Conservation (phyloP, 2,113 vertebrate genomes). For the Pedetes capensis region DNA sequence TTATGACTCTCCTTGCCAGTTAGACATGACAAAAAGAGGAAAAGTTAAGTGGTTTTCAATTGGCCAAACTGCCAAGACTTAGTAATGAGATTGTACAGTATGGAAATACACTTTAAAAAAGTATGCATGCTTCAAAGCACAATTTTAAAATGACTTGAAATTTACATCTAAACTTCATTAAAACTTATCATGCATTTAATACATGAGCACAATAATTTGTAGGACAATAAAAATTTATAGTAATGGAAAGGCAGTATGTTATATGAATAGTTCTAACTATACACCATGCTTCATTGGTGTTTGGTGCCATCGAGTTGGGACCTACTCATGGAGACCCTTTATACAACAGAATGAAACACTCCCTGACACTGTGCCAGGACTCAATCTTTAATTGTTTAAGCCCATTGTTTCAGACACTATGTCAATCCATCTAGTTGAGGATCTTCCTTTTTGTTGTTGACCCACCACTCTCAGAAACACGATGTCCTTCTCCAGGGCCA, state of each 20-base stretch:
- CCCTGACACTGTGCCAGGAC: no score
- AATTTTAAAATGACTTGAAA: slow-evolving; percentile 24
- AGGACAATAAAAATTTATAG: not conserved
- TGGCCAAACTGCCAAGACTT: slow-evolving; percentile 14
- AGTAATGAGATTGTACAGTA: not conserved
- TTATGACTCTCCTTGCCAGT: not conserved
- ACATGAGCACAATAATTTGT: not conserved
- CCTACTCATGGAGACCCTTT: no score
- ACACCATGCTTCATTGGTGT: not conserved
- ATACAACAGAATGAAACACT: no score
- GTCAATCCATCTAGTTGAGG: no score
- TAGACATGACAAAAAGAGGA: slow-evolving; percentile 31
- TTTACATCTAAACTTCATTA: not conserved
- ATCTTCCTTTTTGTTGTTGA: no score
- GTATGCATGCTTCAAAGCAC: not conserved
- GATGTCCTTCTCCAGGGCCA: no score
- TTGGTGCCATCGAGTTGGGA: no score
- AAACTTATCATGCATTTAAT: not conserved
- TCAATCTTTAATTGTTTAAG: no score
- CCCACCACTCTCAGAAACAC: no score
- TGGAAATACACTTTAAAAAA: not conserved
- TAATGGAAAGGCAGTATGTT: not conserved
- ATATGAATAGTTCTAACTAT: not conserved
- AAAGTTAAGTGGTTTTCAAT: slow-evolving; percentile 57
- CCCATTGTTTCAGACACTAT: no score